Evolutionary conservation across 2,888 invertebrate species (phyloP).

Genomic region (Epicampocera succincta): DNA sequence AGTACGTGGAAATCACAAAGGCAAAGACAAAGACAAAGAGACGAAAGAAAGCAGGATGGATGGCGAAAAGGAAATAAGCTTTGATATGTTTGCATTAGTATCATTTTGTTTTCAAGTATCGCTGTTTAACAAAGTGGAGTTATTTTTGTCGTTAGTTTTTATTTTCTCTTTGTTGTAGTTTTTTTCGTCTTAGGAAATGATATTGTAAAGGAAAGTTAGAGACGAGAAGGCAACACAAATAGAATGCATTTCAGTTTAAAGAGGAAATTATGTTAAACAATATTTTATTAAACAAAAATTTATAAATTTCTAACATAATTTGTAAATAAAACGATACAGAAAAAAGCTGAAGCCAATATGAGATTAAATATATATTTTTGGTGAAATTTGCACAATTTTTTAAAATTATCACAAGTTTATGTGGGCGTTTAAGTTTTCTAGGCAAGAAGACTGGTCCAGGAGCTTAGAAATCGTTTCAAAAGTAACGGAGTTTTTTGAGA

Average conservation of each 20-base stretch:
- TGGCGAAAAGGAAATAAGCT: slow-evolving; percentile 52
- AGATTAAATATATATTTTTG: no score
- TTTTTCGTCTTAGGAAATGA: not conserved
- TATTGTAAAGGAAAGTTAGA: slow-evolving; percentile 8
- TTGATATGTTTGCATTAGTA: slow-evolving; percentile 50
- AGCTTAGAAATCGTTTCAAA: no score
- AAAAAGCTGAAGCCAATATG: no score
- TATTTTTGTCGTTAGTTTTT: slow-evolving; percentile 39
- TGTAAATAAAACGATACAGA: no score
- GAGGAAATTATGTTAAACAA: no score
- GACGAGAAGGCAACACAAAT: not conserved
- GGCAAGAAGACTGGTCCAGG: no score
- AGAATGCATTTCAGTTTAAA: not conserved
- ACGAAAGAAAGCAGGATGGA: not conserved
- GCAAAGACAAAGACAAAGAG: not conserved
- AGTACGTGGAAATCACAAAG: slow-evolving; percentile 28
- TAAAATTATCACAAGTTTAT: no score
- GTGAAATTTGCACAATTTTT: no score
- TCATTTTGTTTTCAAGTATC: slow-evolving; percentile 48
- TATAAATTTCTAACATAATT: no score
- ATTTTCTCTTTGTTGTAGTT: not conserved
- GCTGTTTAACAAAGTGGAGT: slow-evolving; percentile 51
- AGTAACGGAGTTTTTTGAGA: no score
- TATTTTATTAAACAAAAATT: no score
- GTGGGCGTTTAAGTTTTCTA: no score